Percentiles rank a stretch among this genome's conserved stretches.
Conservation (phyloP, 1,140 invertebrate species). For the Neelides sp. region DNA sequence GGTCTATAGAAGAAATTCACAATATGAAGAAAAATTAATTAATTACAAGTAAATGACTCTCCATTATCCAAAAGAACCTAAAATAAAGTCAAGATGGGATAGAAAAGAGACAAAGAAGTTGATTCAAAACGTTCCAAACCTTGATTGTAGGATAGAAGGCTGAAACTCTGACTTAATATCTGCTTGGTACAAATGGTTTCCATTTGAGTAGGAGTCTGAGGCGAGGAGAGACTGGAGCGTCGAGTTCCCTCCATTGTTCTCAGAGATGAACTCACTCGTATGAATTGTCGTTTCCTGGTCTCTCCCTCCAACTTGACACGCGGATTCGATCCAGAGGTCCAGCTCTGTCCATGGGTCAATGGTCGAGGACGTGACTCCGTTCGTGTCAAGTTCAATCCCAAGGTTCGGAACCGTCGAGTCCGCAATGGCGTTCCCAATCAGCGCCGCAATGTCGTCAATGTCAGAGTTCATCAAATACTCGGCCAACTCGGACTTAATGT, state of each 20-base stretch:
- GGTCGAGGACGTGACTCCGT: conserved; percentile 29
- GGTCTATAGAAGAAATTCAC: too few relatives aligned
- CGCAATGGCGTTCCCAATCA: conserved; percentile 77
- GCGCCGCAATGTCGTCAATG: conserved; percentile 73
- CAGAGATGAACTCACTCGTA: too few relatives aligned
- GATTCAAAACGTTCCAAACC: conserved; percentile 8
- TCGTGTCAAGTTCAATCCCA: conserved; percentile 23
- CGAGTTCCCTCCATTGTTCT: conserved; percentile 35
- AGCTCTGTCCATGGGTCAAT: conserved; percentile 38
- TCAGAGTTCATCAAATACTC: conserved; percentile 41
- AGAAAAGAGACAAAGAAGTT: too few relatives aligned
- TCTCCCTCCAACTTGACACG: conserved; percentile 41
- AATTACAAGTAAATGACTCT: too few relatives aligned
- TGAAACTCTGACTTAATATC: conserved; percentile 7
- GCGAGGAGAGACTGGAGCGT: conserved; percentile 59
- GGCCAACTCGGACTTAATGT: conserved; percentile 35
- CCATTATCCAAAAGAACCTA: too few relatives aligned
- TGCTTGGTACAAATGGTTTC: conserved; percentile 10
- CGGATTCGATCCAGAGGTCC: conserved; percentile 66
- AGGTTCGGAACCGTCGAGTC: conserved; percentile 64
- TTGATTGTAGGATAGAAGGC: conserved; percentile 16
- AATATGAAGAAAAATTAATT: too few relatives aligned
- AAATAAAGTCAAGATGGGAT: too few relatives aligned
- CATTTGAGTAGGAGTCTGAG: conserved; percentile 35
- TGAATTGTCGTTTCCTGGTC: conserved; percentile 27